These are phyloP conservation scores for Eulemur macaco DNA, from an alignment of 2,113 vertebrate species.

Conservation along the genomic window DNA sequence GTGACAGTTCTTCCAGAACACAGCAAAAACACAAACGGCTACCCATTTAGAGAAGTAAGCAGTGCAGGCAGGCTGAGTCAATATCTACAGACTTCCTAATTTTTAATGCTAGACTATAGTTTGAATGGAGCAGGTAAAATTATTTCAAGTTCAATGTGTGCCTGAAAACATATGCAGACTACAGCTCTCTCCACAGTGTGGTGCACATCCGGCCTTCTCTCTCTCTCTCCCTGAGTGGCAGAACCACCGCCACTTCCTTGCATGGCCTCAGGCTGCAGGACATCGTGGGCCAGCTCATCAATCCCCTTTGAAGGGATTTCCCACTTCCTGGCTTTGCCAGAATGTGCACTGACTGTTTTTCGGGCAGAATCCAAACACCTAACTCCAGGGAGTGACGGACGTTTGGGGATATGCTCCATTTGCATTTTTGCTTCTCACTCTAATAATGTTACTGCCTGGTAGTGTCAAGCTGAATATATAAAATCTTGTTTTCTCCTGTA, in stretches of 20 bases:
- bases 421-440: not conserved
- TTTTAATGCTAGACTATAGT: not conserved
- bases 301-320: not conserved
- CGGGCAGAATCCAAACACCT: not conserved
- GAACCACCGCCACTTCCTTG: not conserved
- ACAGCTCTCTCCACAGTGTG: not conserved
- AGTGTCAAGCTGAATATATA: not conserved
- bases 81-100: not conserved
- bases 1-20: no score
- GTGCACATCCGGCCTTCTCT: not conserved
- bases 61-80: no score
- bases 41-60: not conserved
- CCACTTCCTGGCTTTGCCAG: not conserved
- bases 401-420: not conserved
- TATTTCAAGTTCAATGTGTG: not conserved
- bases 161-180: not conserved
- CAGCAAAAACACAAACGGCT: not conserved
- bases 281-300: not conserved
- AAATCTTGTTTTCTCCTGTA: not conserved
- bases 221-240: not conserved
- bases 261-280: not conserved
- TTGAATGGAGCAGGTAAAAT: not conserved
- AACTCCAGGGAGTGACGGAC: not conserved
- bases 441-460: not conserved
- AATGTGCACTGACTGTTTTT: not conserved